Evolutionary conservation across 2,888 invertebrate genomes (phyloP), one percentile per base, ranked within the genome.

Genomic region (Microctonus hyperodae): DNA sequence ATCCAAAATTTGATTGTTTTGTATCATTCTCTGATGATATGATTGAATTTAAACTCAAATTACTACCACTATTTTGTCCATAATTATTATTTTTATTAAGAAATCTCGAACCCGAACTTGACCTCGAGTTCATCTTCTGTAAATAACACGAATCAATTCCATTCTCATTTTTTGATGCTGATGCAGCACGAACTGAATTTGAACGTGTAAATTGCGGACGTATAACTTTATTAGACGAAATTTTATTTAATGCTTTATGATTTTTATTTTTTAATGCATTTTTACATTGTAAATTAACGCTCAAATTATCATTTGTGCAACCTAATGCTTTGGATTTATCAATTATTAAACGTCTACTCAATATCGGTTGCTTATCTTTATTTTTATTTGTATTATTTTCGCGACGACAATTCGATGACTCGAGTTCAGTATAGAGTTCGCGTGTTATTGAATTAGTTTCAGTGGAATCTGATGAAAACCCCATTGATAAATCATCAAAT

Each of bases 401-500:
- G 16, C 61, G 64, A 1, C 40, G 44, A 48, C 40, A 48, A 22
- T 28, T 22, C 11, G 40, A 44, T 16, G 44, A 48, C 25, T 75
- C 71, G 13, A 75, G 66, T 1, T 70, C 51, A 4, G 51, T 28
- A 33, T 75, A 75, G 25, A 77, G 62, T 25, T 81, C 80, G 1
- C 74, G 77, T 0, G 74, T 72, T n/a, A 78, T 70, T 3, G 80
- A 80, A 67, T 80, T 81, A 0, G 78, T 80, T 56, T 82, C 82
- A 33, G 82, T 79, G 25, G 80, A 81, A 40, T 82, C 81, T 71
- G 80, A 81, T 1, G 82, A 81, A 48, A 80, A 76, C 50, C 78
- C 80, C 0, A 70, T 74, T 0, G 72, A 70, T 23, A 77, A 65
- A 66, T 86, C 86, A 71, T 85, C 83, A 70, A 86, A 86, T 71